Evolutionary conservation across 2,113 vertebrate genomes (phyloP), one percentile per base, ranked within the genome.

Genomic region (Tautogolabrus adspersus): DNA sequence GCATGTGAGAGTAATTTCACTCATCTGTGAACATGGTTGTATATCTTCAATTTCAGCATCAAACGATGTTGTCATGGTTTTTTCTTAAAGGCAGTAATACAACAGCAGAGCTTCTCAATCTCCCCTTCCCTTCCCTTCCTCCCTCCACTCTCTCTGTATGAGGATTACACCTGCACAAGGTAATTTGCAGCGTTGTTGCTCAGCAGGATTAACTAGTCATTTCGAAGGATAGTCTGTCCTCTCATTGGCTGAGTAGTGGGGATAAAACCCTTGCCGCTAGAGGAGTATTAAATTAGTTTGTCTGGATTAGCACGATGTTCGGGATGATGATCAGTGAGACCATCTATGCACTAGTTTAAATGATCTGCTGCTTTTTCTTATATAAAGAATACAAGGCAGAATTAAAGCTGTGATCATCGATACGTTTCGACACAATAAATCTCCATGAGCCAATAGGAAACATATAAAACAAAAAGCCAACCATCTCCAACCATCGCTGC

Each of bases 141-240:
- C 7, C 19, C 42, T 22, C 66, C 10, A 12, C 0, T 60, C 71
- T 37, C 26, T 49, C 40, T 82, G 15, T 55, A 18, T 13, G 18
- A 69, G 84, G 90, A 88, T 86, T 90, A 87, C 73, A 87, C 52
- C 54, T 76, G 63, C 57, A 15, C 23, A 82, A 56, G 84, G 77
- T 81, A 79, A 87, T 87, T 79, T 69, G 83, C 68, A 76, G 75
- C 10, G 52, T 34, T 74, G 80, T 74, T 69, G 61, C 70, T 62
- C 21, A 6, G 44, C 59, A 54, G 79, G 89, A 91, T 91, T 88
- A 91, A 62, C 52, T 56, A 71, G 59, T 85, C 72, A 63, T 65
- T 75, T 79, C 57, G 61, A 60, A 57, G 61, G 58, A 69, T 5
- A 81, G 54, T 23, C 72, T 34, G 37, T 79, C 57, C 68, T 82